These are phyloP conservation scores for Drosophila miranda DNA, from an alignment of 1,140 invertebrate genomes.

Conservation along the genomic window DNA sequence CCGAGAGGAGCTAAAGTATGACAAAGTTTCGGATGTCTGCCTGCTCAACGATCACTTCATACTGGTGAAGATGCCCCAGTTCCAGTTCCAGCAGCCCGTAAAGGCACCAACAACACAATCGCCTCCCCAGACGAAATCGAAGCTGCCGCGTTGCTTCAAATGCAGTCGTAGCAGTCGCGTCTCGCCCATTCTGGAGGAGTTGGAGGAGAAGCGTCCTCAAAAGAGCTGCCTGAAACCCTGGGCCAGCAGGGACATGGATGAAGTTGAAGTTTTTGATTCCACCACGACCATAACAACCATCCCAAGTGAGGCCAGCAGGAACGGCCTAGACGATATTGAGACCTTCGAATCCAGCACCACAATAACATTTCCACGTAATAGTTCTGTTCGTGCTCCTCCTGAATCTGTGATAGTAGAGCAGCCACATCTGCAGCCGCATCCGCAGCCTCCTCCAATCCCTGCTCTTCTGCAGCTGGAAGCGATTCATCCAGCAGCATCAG, in stretches of 20 bases:
- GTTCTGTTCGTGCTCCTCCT: neutral
- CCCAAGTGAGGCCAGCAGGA: neutral
- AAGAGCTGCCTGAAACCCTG: slow-evolving; percentile 7
- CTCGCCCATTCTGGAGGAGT: slow-evolving; percentile 56
- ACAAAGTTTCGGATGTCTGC: slow-evolving; percentile 73
- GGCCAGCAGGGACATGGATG: slow-evolving; percentile 13
- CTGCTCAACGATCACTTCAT: slow-evolving; percentile 78
- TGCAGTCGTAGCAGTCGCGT: slow-evolving; percentile 64
- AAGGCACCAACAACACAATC: neutral
- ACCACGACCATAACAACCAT: slow-evolving; percentile 26
- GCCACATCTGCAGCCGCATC: slow-evolving; percentile 34
- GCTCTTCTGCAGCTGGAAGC: slow-evolving; percentile 48
- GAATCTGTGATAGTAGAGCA: slow-evolving; percentile 54
- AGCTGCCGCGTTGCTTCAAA: slow-evolving; percentile 58
- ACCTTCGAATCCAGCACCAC: slow-evolving; percentile 10
- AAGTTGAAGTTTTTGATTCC: slow-evolving; percentile 43
- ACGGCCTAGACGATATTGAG: neutral
- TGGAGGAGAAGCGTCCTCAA: slow-evolving; percentile 11
- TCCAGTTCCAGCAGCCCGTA: neutral
- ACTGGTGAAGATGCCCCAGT: slow-evolving; percentile 71
- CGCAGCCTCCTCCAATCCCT: slow-evolving; percentile 7
- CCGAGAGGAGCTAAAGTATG: slow-evolving; percentile 54
- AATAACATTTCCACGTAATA: neutral
- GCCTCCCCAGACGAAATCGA: slow-evolving; percentile 16
- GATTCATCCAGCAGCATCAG: slow-evolving; percentile 23